Percentiles rank a stretch among this genome's conserved stretches.
phyloP scores from a whole-genome alignment of 30 jellyfish, hydroid and myxozoan genomes.

The Hydractinia symbiolongicarpus region DNA sequence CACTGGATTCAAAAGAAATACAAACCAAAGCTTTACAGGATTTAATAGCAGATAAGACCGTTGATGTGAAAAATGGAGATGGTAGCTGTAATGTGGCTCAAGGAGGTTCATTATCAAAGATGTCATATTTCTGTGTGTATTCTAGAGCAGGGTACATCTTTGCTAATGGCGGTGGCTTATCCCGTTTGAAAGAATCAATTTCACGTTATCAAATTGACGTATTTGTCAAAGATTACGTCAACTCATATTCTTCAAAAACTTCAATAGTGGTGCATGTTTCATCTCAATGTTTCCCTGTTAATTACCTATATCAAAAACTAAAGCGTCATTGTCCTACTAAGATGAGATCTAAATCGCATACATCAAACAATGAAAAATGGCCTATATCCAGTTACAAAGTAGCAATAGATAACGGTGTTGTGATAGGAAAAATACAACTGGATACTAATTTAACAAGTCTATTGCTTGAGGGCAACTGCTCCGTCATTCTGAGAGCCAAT shows the following conservation, averaged over 20 bases:
- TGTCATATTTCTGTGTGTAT: background rate
- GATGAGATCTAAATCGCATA: background rate
- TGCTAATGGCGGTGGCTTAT: background rate
- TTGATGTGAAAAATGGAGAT: background rate
- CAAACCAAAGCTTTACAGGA: background rate
- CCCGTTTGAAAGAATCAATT: background rate
- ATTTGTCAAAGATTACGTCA: background rate
- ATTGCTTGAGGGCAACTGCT: background rate
- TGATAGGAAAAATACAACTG: background rate
- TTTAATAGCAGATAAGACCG: background rate
- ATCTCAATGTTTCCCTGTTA: background rate
- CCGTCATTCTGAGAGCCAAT: background rate
- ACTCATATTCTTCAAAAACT: background rate
- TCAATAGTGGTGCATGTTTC: constrained; percentile 4
- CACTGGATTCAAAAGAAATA: background rate
- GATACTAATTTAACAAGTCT: background rate
- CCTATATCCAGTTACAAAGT: background rate
- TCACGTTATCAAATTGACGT: background rate
- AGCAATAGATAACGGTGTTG: background rate
- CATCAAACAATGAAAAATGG: background rate
- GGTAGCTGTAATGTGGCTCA: background rate
- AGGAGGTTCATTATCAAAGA: background rate
- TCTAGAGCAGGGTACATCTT: background rate
- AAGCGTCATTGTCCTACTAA: background rate
- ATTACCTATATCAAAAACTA: background rate